Evolutionary conservation across 2,797 vertebrate genomes (phyloP).

Genomic region (Erpetoichthys calabaricus): DNA sequence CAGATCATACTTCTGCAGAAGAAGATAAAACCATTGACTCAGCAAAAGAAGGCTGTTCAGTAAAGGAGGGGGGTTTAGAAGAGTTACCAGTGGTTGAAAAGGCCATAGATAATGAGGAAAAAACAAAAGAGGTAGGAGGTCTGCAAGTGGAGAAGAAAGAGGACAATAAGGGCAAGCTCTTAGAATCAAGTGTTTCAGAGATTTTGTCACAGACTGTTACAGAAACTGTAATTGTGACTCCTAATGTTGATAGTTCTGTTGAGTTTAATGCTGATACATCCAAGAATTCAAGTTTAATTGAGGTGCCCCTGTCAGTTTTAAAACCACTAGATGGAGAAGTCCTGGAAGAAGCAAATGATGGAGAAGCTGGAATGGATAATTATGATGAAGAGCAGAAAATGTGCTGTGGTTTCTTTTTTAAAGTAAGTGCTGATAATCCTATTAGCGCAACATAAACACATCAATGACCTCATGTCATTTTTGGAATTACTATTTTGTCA

Average conservation of each 20-base stretch:
- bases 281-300: conserved; percentile 66
- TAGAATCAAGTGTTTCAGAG: conserved; percentile 68
- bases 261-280: conserved; percentile 34
- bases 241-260: conserved; percentile 57
- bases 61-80: conserved; percentile 13
- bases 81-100: conserved; percentile 23
- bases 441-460: not conserved
- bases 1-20: conserved; percentile 29
- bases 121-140: conserved; percentile 27
- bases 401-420: conserved; percentile 92
- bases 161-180: conserved; percentile 45
- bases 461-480: too few species aligned
- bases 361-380: conserved; percentile 49
- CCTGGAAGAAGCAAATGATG: conserved; percentile 43
- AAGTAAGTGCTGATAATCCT: conserved; percentile 47
- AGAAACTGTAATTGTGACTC: conserved; percentile 67
- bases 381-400: conserved; percentile 74
- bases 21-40: conserved; percentile 22
- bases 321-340: conserved; percentile 60
- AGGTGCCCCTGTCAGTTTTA: conserved; percentile 77
- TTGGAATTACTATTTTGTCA: too few species aligned
- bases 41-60: conserved; percentile 21
- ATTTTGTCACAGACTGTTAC: conserved; percentile 67
- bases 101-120: conserved; percentile 30
- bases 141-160: conserved; percentile 24